phyloP scores from a whole-genome alignment of 2,113 vertebrate species.

The Peucedramus taeniatus region DNA sequence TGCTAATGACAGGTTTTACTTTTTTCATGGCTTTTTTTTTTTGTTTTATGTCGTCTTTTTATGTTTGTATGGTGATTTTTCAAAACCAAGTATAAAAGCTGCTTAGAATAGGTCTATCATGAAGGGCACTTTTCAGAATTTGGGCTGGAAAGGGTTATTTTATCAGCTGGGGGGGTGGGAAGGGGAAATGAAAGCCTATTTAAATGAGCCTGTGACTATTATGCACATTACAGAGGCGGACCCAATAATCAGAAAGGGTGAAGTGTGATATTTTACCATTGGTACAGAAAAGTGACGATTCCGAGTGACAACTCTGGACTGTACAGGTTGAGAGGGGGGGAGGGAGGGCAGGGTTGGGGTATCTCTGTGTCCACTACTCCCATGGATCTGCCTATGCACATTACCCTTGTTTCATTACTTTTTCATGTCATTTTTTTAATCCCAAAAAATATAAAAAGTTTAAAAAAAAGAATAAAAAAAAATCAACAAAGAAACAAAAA shows the following conservation, averaged over 20 bases:
- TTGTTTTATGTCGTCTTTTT: slow-evolving; percentile 70
- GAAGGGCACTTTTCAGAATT: slow-evolving; percentile 85
- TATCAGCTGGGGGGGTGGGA: slow-evolving; percentile 60
- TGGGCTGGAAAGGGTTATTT: slow-evolving; percentile 82
- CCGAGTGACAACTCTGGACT: slow-evolving; percentile 11
- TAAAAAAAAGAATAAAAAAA: background rate
- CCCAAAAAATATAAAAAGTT: slow-evolving; percentile 59
- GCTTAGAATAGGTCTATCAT: slow-evolving; percentile 84
- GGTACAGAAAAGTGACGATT: slow-evolving; percentile 33
- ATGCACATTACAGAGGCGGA: slow-evolving; percentile 81
- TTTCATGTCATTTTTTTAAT: slow-evolving; percentile 77
- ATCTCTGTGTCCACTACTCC: slow-evolving; percentile 52
- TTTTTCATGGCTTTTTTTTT: slow-evolving; percentile 61
- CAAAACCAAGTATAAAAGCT: slow-evolving; percentile 79
- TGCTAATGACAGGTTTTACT: slow-evolving; percentile 71
- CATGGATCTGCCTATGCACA: slow-evolving; percentile 80
- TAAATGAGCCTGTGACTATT: slow-evolving; percentile 82
- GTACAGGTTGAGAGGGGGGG: slow-evolving; percentile 45
- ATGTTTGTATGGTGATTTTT: slow-evolving; percentile 73
- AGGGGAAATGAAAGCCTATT: slow-evolving; percentile 74
- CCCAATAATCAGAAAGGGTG: slow-evolving; percentile 67
- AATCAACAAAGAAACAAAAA: background rate
- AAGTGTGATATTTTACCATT: slow-evolving; percentile 60
- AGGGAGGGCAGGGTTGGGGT: slow-evolving; percentile 37
- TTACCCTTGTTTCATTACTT: slow-evolving; percentile 77